These are phyloP conservation scores for Channa maculata DNA, from an alignment of 2,113 vertebrate species.

Conservation along the genomic window DNA sequence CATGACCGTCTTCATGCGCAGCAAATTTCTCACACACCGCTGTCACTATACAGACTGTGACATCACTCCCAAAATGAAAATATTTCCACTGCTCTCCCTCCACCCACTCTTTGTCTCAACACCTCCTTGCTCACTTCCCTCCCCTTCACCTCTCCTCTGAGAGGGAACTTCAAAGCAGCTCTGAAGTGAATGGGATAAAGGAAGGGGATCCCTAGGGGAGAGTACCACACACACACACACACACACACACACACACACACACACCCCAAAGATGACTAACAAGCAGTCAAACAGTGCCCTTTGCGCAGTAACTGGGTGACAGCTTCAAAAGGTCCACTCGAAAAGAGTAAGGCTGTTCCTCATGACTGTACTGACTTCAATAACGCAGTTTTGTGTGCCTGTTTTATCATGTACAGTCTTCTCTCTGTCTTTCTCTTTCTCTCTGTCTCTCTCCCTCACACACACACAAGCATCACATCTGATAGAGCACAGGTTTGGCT, in stretches of 20 bases:
- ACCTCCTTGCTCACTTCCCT: slow-evolving; percentile 1
- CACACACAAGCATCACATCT: neutral
- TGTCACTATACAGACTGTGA: slow-evolving; percentile 16
- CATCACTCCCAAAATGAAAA: slow-evolving; percentile 43
- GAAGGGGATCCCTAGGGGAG: slow-evolving; percentile 63
- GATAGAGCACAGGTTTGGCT: neutral
- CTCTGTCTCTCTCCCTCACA: neutral
- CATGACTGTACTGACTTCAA: slow-evolving; percentile 59
- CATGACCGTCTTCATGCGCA: slow-evolving; percentile 44
- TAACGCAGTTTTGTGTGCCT: slow-evolving; percentile 59
- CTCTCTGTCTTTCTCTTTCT: neutral
- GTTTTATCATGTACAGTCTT: slow-evolving; percentile 10
- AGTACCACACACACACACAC: slow-evolving; percentile 35
- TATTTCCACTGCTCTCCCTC: slow-evolving; percentile 23
- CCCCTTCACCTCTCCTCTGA: slow-evolving; percentile 59
- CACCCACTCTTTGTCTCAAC: neutral
- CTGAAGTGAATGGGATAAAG: slow-evolving; percentile 73
- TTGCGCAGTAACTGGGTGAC: slow-evolving; percentile 63
- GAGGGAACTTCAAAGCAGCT: slow-evolving; percentile 79
- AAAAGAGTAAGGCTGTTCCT: slow-evolving; percentile 40
- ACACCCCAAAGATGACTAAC: slow-evolving; percentile 56
- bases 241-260: slow-evolving; percentile 45
- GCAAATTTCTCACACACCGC: slow-evolving; percentile 37
- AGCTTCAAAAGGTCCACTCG: slow-evolving; percentile 63
- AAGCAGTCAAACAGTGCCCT: slow-evolving; percentile 68